These are phyloP conservation scores for Bubo scandiacus DNA, from an alignment of 2,113 vertebrate species.

Conservation along the genomic window DNA sequence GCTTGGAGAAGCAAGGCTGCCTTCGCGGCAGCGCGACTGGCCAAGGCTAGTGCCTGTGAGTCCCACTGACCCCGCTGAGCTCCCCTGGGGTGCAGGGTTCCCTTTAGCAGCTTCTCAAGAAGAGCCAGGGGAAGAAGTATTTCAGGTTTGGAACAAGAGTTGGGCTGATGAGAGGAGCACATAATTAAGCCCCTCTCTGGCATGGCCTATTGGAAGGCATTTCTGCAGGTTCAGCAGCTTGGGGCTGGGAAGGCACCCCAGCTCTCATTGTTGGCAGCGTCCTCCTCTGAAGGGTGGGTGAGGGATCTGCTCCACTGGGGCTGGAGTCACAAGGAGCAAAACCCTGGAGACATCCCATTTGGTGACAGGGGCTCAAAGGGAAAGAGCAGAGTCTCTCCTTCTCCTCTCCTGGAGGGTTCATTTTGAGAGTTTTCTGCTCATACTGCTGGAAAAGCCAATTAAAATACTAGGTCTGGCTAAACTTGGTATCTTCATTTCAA, in stretches of 20 bases:
- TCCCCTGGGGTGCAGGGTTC: background rate
- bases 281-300: background rate
- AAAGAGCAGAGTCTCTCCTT: background rate
- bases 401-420: background rate
- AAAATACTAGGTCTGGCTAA: conserved; percentile 20
- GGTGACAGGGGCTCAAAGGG: background rate
- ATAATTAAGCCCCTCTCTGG: background rate
- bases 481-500: background rate
- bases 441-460: conserved; percentile 29
- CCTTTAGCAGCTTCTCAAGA: background rate
- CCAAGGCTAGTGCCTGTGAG: too few relatives aligned
- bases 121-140: background rate
- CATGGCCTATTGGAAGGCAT: background rate
- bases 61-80: accelerated
- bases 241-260: background rate
- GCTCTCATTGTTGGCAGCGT: background rate
- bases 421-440: background rate
- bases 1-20: background rate
- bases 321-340: background rate
- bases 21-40: background rate
- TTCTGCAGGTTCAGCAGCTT: background rate
- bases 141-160: background rate
- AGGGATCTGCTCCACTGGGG: background rate
- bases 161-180: background rate
- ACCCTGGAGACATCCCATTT: accelerated